Percentiles rank a stretch among this genome's conserved stretches.
Evolutionary conservation across 2,888 invertebrate species (phyloP).

Genomic region (Drosophila mayaguana): DNA sequence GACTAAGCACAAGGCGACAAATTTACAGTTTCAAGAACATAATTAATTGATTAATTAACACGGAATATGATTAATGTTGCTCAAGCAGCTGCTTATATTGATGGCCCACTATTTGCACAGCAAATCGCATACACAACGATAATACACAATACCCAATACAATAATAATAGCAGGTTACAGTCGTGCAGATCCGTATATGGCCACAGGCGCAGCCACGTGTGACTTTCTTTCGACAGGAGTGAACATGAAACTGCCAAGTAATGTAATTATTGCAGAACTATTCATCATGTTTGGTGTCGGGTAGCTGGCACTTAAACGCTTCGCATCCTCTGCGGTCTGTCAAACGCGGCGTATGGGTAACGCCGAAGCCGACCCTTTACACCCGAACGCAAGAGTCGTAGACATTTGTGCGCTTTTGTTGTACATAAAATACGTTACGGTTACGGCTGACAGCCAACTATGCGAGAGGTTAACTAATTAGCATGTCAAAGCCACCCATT

Average conservation of each 20-base stretch:
- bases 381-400: slow-evolving; percentile 13
- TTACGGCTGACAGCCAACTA: slow-evolving; percentile 31
- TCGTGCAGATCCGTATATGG: not conserved
- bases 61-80: slow-evolving; percentile 71
- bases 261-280: slow-evolving; percentile 78
- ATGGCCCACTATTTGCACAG: slow-evolving; percentile 38
- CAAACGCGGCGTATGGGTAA: slow-evolving; percentile 52
- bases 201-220: slow-evolving; percentile 69
- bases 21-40: slow-evolving; percentile 71
- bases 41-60: slow-evolving; percentile 79
- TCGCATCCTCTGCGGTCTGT: slow-evolving; percentile 48
- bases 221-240: slow-evolving; percentile 59
- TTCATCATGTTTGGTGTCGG: slow-evolving; percentile 74
- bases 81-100: slow-evolving; percentile 44
- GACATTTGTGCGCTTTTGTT: slow-evolving; percentile 46
- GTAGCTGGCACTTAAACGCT: slow-evolving; percentile 56
- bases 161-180: not conserved
- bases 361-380: slow-evolving; percentile 2
- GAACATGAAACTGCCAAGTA: slow-evolving; percentile 73
- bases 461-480: slow-evolving; percentile 73
- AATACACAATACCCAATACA: not conserved
- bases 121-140: slow-evolving; percentile 4
- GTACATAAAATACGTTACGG: slow-evolving; percentile 13
- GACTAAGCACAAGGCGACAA: slow-evolving; percentile 52
- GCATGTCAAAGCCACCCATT: slow-evolving; percentile 78